A percentile compares a stretch with the other conserved stretches of the same genome.
phyloP scores from a whole-genome alignment of 2,888 invertebrate genomes.

The Drosophila silvestris region DNA sequence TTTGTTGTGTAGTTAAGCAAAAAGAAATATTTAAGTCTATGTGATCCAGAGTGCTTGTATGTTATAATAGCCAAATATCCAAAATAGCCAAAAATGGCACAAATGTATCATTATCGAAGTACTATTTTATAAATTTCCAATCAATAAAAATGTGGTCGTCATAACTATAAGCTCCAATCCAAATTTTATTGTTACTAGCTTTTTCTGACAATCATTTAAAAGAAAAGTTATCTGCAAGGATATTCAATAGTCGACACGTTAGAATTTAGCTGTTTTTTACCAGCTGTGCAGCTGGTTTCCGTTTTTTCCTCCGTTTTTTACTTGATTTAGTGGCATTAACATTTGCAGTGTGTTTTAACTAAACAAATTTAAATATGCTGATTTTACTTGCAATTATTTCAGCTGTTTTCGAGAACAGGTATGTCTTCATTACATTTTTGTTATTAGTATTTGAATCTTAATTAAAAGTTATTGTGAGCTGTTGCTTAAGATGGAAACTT shows the following conservation, averaged over 20 bases:
- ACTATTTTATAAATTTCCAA: not conserved
- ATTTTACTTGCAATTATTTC: not conserved
- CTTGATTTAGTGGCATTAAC: slow-evolving; percentile 11
- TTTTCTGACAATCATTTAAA: not conserved
- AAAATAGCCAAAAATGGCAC: no score
- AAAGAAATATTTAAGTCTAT: not conserved
- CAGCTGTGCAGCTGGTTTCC: slow-evolving; percentile 38
- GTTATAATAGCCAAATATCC: not conserved
- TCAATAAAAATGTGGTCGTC: not conserved
- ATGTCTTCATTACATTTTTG: not conserved
- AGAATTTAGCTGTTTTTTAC: not conserved
- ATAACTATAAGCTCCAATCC: not conserved
- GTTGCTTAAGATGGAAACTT: slow-evolving; percentile 27
- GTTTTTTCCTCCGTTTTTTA: not conserved
- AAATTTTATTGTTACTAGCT: not conserved
- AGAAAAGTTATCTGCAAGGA: not conserved
- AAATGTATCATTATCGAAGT: not conserved
- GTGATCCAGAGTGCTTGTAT: not conserved
- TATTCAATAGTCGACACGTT: not conserved
- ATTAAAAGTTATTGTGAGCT: not conserved
- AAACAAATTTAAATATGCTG: not conserved
- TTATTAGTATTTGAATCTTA: not conserved
- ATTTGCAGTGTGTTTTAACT: slow-evolving; percentile 26
- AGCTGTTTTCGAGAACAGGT: not conserved
- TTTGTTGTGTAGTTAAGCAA: not conserved